Conservation (phyloP, 2,888 invertebrate species). For the Acleris cristana region DNA sequence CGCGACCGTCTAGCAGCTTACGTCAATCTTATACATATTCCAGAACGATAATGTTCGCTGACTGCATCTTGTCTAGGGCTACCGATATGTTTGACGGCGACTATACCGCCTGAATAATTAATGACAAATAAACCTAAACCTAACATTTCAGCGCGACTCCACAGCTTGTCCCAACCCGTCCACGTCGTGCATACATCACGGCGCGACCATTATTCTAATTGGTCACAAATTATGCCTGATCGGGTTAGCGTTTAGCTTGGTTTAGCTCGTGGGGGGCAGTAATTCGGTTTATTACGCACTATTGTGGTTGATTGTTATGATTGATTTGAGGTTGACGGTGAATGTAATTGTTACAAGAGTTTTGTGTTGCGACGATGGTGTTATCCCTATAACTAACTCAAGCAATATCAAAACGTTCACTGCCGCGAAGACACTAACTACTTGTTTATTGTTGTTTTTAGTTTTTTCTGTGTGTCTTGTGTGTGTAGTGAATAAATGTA, state of each 20-base stretch:
- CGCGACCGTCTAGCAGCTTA: too few relatives aligned
- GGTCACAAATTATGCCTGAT: conserved; percentile 83
- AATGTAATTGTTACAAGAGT: background rate
- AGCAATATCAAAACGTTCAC: too few relatives aligned
- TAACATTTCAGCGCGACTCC: conserved; percentile 47
- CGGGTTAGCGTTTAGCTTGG: conserved; percentile 81
- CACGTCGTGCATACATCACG: conserved; percentile 80
- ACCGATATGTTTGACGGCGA: too few relatives aligned
- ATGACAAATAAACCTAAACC: background rate
- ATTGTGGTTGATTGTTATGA: conserved; percentile 61
- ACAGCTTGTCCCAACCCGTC: conserved; percentile 45
- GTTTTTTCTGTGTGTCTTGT: too few relatives aligned
- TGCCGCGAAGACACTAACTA: too few relatives aligned
- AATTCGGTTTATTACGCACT: conserved; percentile 66
- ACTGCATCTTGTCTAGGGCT: too few relatives aligned
- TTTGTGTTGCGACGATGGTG: background rate
- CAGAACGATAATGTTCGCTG: too few relatives aligned
- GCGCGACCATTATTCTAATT: conserved; percentile 82
- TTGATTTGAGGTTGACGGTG: conserved; percentile 50
- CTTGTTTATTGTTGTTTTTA: too few relatives aligned
- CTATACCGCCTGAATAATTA: too few relatives aligned
- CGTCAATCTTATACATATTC: too few relatives aligned
- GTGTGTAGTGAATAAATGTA: too few relatives aligned
- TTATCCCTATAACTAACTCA: too few relatives aligned
- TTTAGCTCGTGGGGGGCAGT: conserved; percentile 60